phyloP scores from a whole-genome alignment of 2,797 vertebrate species.

The Sebastolobus altivelis region DNA sequence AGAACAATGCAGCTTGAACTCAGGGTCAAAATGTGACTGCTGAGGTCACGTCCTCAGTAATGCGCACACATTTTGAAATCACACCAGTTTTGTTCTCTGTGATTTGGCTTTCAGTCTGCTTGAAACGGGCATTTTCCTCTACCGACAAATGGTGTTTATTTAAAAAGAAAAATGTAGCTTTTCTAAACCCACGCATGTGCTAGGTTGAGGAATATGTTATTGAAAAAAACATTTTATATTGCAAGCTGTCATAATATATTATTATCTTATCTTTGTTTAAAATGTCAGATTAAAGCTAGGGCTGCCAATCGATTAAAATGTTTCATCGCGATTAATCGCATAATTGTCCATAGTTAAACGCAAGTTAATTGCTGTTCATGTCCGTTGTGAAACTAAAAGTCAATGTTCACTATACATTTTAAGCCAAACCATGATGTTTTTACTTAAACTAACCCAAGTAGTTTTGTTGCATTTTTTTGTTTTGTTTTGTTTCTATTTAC shows the following conservation, averaged over 20 bases:
- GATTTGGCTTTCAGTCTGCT: neutral
- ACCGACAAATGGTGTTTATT: neutral
- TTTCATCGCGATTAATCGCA: too few species aligned
- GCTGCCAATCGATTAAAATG: too few species aligned
- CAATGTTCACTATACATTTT: too few species aligned
- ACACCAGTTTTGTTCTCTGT: neutral
- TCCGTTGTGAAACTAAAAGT: too few species aligned
- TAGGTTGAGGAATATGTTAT: neutral
- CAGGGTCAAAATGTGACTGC: constrained; percentile 15
- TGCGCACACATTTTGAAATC: neutral
- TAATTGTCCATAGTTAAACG: too few species aligned
- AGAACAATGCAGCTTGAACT: constrained; percentile 22
- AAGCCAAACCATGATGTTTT: too few species aligned
- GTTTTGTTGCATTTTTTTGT: neutral
- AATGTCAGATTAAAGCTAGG: neutral
- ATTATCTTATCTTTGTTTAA: neutral
- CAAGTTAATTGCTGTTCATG: too few species aligned
- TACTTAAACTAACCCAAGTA: too few species aligned
- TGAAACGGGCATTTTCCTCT: neutral
- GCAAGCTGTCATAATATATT: neutral
- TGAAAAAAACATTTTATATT: neutral
- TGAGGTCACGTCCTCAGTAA: neutral
- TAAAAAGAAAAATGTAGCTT: neutral
- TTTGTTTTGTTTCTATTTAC: neutral
- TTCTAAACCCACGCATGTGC: neutral